Conservation (phyloP, 2,797 vertebrate species). For the Ciconia nigra region DNA sequence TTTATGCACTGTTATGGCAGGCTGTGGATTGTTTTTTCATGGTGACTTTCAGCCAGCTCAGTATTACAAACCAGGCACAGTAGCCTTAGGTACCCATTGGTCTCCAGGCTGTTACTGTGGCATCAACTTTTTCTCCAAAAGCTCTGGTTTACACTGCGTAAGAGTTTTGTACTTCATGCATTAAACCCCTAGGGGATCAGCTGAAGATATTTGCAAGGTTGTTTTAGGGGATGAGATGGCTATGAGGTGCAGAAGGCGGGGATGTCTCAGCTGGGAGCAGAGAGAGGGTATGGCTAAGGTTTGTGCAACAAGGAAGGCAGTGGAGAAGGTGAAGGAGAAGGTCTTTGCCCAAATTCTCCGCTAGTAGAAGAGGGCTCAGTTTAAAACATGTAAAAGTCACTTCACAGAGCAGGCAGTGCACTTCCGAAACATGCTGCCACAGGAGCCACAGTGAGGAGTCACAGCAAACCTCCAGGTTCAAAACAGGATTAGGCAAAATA, state of each 20-base stretch:
- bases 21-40: neutral
- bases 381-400: neutral
- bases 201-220: neutral
- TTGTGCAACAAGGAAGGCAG: neutral
- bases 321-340: neutral
- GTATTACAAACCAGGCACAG: neutral
- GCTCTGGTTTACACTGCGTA: neutral
- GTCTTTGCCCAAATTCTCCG: neutral
- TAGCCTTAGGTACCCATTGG: neutral
- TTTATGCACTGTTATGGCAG: neutral
- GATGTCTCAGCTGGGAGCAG: neutral
- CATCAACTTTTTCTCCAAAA: neutral
- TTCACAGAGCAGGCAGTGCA: neutral
- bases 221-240: neutral
- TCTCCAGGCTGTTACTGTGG: neutral
- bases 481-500: neutral
- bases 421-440: neutral
- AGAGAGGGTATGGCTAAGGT: neutral
- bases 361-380: neutral
- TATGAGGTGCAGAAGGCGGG: neutral
- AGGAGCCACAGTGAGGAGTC: neutral
- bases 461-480: neutral
- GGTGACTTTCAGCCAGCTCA: neutral
- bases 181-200: neutral
- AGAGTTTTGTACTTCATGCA: neutral